A percentile compares a stretch with the other conserved stretches of the same genome.
These are phyloP conservation scores for Amaurobius ferox DNA, from an alignment of 2,888 invertebrate genomes.

Conservation along the genomic window DNA sequence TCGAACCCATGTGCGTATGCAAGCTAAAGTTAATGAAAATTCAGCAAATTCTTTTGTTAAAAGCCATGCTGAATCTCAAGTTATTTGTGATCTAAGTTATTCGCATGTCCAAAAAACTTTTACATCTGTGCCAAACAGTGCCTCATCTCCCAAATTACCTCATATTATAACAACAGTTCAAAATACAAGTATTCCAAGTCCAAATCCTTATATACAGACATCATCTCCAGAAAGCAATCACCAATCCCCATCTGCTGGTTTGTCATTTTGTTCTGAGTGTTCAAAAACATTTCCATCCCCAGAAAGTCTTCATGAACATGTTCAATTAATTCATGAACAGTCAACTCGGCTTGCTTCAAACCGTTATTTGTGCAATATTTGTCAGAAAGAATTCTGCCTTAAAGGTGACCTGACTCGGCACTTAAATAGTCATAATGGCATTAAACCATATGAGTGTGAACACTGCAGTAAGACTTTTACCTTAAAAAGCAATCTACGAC, in stretches of 20 bases:
- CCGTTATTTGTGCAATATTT: conserved; percentile 64
- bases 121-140: conserved; percentile 46
- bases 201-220: conserved; percentile 54
- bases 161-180: conserved; percentile 37
- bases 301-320: conserved; percentile 64
- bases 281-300: conserved; percentile 67
- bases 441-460: conserved; percentile 72
- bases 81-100: conserved; percentile 61
- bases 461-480: conserved; percentile 71
- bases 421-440: conserved; percentile 71
- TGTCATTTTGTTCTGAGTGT: conserved; percentile 67
- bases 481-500: conserved; percentile 67
- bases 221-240: conserved; percentile 56
- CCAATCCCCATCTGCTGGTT: conserved; percentile 56
- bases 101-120: conserved; percentile 55
- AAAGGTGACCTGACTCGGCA: conserved; percentile 71
- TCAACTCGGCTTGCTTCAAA: conserved; percentile 56
- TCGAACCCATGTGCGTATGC: conserved; percentile 44
- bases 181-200: conserved; percentile 11
- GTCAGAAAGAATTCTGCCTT: conserved; percentile 65
- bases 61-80: conserved; percentile 50
- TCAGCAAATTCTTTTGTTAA: conserved; percentile 19
- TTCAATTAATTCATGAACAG: conserved; percentile 63
- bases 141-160: conserved; percentile 61
- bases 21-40: conserved; percentile 24